Base-by-base conservation (phyloP, 2,113 vertebrate genomes). In the Syngnathus typhle region DNA sequence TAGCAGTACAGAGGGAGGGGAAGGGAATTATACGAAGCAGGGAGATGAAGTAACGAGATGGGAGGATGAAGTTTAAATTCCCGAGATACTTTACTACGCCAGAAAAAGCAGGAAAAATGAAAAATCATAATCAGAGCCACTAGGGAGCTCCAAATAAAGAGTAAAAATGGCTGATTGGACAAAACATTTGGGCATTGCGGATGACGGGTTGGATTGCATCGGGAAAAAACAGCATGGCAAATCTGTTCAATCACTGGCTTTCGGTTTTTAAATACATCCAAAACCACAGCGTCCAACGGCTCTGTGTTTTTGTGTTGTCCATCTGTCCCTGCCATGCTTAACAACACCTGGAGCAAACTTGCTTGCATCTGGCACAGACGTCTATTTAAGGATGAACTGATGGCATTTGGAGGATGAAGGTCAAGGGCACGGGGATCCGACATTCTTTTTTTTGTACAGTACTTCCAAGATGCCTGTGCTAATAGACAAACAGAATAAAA, bases 61-160 rank as follows among this genome's bases (percentile, higher is more conserved):
- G 44, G 47, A 39, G 12, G 32, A 10, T 21, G 37, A 56, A 75
- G 39, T 76, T 74, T 64, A 43, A 70, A 80, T 77, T 84, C 84
- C 74, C 79, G 74, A 86, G 78, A 64, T 80, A 76, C 66, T 86
- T 84, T 79, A 82, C 64, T 79, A 72, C 78, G 83, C 83, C 80
- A 75, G 69, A 70, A 69, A 71, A 59, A 73, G 76, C 78, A 68
- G 16, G 68, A 65, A 69, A 13, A 0, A 43, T 39, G 9, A 39
- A n/a, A 41, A 39, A 74, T 67, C 74, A 79, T 76, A 73, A 71
- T 74, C 64, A 69, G 46, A 74, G 73, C 68, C 75, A 74, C 46
- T 39, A 6, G 72, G 47, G 38, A 69, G 54, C 69, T 72, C 68
- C 32, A 65, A 76, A 72, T 67, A 39, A 19, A 27, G 8, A 1